A percentile compares a stretch with the other conserved stretches of the same genome.
Conservation (phyloP, 2,888 invertebrate genomes). For the Koerneria pararmatus region DNA sequence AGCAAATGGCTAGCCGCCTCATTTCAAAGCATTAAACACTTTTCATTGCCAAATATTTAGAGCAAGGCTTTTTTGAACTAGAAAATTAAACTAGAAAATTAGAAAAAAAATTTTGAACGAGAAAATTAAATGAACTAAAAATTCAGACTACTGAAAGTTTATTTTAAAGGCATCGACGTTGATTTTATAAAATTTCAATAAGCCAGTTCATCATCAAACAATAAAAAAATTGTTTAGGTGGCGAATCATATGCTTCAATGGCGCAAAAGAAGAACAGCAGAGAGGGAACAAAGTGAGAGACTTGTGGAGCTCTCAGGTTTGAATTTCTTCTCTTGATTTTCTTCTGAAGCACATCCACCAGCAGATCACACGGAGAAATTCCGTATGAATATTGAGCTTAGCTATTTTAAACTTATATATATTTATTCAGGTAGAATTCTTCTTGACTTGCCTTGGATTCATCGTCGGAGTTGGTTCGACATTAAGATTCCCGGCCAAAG, state of each 20-base stretch:
- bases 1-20: constrained; percentile 1
- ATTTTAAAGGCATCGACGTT: no score
- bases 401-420: not conserved
- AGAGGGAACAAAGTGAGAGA: constrained; percentile 45
- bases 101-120: no score
- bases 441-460: constrained; percentile 54
- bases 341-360: constrained; percentile 2
- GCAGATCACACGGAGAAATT: no score
- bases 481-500: constrained; percentile 53
- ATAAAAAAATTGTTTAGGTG: constrained; percentile 25
- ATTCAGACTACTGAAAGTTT: no score
- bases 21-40: not conserved
- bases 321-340: constrained; percentile 8
- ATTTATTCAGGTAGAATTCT: constrained; percentile 48
- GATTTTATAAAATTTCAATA: no score
- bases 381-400: not conserved
- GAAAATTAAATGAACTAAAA: no score
- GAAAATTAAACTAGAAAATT: no score
- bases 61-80: no score
- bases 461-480: constrained; percentile 57
- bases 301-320: constrained; percentile 53
- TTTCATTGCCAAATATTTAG: no score
- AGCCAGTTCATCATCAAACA: not conserved
- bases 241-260: constrained; percentile 34
- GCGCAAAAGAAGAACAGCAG: constrained; percentile 29